Percentiles rank a stretch among this genome's conserved stretches.
phyloP scores from a whole-genome alignment of 2,888 invertebrate species.

The Oscheius sp. region DNA sequence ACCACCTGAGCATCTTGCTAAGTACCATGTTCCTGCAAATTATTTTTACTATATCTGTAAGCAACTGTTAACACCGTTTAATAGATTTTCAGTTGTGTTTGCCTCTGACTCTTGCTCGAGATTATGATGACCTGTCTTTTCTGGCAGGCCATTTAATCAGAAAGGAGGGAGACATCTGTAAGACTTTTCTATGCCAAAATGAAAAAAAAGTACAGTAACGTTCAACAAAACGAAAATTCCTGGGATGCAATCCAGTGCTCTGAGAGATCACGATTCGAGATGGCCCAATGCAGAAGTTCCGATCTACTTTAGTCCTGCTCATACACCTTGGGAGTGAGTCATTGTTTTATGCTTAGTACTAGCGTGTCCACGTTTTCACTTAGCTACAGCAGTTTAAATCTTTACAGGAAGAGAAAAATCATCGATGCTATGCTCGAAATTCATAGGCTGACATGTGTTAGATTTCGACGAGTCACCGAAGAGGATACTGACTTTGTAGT shows the following conservation, averaged over 20 bases:
- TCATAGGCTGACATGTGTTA: slow-evolving; percentile 12
- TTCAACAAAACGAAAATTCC: slow-evolving; percentile 1
- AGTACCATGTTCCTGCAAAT: too few species aligned
- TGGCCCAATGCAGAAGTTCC: slow-evolving; percentile 21
- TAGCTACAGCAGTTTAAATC: background rate
- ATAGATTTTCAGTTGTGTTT: too few species aligned
- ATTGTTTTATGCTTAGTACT: too few species aligned
- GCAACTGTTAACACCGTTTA: too few species aligned
- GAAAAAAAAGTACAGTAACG: background rate
- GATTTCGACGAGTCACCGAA: slow-evolving; percentile 2
- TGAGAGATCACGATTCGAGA: background rate
- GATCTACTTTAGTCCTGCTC: slow-evolving; percentile 8
- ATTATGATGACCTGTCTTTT: too few species aligned
- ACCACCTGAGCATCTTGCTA: too few species aligned
- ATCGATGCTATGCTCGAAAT: slow-evolving; percentile 28
- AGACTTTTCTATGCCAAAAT: background rate
- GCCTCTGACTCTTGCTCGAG: too few species aligned
- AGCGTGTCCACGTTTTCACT: background rate
- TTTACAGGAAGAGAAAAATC: slow-evolving; percentile 2
- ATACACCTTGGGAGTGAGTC: slow-evolving; percentile 3
- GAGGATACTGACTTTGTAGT: slow-evolving; percentile 18
- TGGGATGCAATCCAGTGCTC: slow-evolving; percentile 12
- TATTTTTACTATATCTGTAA: too few species aligned
- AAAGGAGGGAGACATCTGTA: slow-evolving; percentile 25
- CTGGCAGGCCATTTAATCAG: background rate